These are phyloP conservation scores for Pecten maximus DNA, from an alignment of 2,888 invertebrate species.

Conservation along the genomic window DNA sequence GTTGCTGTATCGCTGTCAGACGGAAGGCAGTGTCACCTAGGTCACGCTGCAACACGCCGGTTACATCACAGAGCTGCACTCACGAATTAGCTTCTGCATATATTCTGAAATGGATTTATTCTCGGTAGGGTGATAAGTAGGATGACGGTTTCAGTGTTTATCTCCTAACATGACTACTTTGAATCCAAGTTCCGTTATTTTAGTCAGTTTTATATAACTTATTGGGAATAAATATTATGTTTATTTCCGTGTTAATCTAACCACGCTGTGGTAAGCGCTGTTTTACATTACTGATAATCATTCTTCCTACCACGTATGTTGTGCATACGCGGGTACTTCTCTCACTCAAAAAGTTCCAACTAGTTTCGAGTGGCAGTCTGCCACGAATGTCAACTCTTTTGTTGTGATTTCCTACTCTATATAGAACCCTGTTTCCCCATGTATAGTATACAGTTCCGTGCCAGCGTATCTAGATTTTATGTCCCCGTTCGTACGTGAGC, in stretches of 20 bases:
- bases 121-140: not conserved
- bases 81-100: not conserved
- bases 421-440: not conserved
- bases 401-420: not conserved
- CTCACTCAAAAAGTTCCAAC: not conserved
- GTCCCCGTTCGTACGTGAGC: not conserved
- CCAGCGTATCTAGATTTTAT: constrained; percentile 21
- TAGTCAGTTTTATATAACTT: not conserved
- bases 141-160: not conserved
- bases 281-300: not conserved
- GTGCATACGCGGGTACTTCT: not conserved
- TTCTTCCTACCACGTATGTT: not conserved
- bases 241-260: not conserved
- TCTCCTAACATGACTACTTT: not conserved
- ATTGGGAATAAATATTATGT: not conserved
- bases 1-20: constrained; percentile 1
- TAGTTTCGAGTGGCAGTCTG: not conserved
- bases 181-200: not conserved
- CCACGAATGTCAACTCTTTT: constrained; percentile 1
- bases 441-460: not conserved
- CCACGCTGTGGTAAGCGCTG: not conserved
- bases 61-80: not conserved
- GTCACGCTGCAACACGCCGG: not conserved
- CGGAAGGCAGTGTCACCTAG: constrained; percentile 19
- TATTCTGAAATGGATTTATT: not conserved